These are phyloP conservation scores for Rhinogobio ventralis DNA, from an alignment of 2,797 vertebrate genomes.

Conservation along the genomic window DNA sequence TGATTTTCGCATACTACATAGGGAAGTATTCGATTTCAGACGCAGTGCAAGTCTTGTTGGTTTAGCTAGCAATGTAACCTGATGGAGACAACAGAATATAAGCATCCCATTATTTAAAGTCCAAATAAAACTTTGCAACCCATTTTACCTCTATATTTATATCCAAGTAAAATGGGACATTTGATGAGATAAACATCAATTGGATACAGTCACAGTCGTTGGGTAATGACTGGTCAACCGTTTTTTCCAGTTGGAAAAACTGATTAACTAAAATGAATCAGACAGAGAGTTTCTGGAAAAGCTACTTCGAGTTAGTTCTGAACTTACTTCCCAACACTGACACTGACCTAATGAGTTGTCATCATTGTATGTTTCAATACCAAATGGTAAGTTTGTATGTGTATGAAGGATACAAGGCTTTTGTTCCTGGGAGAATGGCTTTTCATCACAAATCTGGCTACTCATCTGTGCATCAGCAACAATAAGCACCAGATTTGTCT, in stretches of 20 bases:
- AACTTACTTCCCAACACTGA: not conserved
- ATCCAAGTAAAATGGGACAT: not conserved
- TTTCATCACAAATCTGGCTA: conserved; percentile 82
- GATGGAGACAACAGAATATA: not conserved
- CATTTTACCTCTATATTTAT: not conserved
- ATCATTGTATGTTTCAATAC: not conserved
- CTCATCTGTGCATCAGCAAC: conserved; percentile 87
- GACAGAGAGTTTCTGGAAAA: not conserved
- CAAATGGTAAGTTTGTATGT: not conserved
- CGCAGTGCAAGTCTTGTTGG: not conserved
- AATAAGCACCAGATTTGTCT: conserved; percentile 95
- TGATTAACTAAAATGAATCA: not conserved
- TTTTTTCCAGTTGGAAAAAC: not conserved
- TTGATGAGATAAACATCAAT: not conserved
- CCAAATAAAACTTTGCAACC: not conserved
- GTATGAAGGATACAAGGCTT: conserved; percentile 94
- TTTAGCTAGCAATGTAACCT: not conserved
- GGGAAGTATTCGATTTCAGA: too few relatives aligned
- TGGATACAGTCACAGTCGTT: too few relatives aligned
- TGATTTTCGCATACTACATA: too few relatives aligned
- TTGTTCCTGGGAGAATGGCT: conserved; percentile 87
- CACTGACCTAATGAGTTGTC: not conserved
- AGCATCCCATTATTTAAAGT: not conserved
- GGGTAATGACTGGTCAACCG: not conserved
- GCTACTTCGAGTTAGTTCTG: not conserved